Evolutionary conservation across 1,140 invertebrate genomes (phyloP).

Genomic region (Caenorhabditis remanei): DNA sequence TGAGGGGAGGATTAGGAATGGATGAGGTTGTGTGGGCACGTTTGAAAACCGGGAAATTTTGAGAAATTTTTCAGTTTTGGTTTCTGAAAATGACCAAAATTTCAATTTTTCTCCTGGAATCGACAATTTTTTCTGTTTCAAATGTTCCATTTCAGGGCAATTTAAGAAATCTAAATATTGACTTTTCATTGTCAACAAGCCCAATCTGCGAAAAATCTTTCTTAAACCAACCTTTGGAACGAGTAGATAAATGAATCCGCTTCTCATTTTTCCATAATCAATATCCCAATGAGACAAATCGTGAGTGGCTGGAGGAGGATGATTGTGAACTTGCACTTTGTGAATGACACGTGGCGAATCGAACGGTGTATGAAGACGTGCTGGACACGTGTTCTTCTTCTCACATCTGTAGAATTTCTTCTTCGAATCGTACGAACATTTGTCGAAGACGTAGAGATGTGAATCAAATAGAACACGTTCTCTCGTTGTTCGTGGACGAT

Average conservation of each 20-base stretch:
- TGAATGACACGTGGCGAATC: slow-evolving; percentile 6
- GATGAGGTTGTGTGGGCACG: too few relatives aligned
- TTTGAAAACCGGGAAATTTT: too few relatives aligned
- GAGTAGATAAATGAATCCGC: background rate
- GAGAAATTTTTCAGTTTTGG: too few relatives aligned
- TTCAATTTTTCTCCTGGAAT: too few relatives aligned
- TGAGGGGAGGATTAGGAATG: too few relatives aligned
- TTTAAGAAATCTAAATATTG: too few relatives aligned
- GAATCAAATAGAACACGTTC: background rate
- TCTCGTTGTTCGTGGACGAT: background rate
- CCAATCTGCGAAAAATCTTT: too few relatives aligned
- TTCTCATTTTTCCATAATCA: background rate
- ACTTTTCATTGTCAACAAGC: too few relatives aligned
- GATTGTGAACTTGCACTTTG: background rate
- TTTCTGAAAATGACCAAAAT: too few relatives aligned
- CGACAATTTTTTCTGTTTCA: too few relatives aligned
- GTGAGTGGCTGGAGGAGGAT: background rate
- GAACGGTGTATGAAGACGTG: background rate
- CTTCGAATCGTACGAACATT: background rate
- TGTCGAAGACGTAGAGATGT: slow-evolving; percentile 6
- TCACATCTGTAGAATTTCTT: slow-evolving; percentile 40
- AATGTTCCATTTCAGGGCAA: too few relatives aligned
- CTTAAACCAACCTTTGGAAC: background rate
- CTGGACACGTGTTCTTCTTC: slow-evolving; percentile 24
- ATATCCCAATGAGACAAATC: background rate